Conservation (phyloP, 2,113 vertebrate genomes). For the Rhizomys pruinosus region DNA sequence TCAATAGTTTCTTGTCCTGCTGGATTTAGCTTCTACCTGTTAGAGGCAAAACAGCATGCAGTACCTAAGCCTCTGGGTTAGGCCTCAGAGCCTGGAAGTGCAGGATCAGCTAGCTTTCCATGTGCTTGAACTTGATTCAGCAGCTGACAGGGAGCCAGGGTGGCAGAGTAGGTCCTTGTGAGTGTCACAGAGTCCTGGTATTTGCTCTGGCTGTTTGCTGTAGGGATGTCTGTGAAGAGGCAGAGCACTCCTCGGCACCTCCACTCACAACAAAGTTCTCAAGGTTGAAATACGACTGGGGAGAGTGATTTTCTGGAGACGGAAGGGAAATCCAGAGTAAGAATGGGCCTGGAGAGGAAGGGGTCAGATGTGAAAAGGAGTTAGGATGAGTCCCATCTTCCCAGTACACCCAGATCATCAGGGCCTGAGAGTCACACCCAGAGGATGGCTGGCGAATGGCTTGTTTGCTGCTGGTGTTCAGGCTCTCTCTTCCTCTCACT, state of each 20-base stretch:
- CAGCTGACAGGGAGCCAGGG: not conserved
- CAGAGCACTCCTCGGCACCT: not conserved
- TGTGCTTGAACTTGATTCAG: constrained; percentile 15
- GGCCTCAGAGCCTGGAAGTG: not conserved
- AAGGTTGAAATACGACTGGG: not conserved
- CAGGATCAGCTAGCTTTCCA: not conserved
- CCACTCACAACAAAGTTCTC: not conserved
- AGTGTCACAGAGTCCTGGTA: not conserved
- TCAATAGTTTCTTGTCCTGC: not conserved
- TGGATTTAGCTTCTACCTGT: not conserved
- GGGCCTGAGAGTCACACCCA: not conserved
- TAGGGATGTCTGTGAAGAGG: not conserved
- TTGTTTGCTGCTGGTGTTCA: not conserved
- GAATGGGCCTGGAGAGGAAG: not conserved
- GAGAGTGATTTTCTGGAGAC: not conserved
- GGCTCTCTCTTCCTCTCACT: not conserved
- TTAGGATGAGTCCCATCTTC: not conserved
- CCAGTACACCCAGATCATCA: not conserved
- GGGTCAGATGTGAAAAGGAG: not conserved
- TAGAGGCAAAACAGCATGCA: not conserved
- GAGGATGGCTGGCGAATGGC: not conserved
- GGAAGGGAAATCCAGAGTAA: not conserved
- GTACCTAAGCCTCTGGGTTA: not conserved
- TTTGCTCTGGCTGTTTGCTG: constrained; percentile 51
- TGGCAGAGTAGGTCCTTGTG: not conserved